Percentiles rank a stretch among this genome's conserved stretches.
Conservation (phyloP, 2,888 invertebrate genomes). For the Schrankia costaestrigalis region DNA sequence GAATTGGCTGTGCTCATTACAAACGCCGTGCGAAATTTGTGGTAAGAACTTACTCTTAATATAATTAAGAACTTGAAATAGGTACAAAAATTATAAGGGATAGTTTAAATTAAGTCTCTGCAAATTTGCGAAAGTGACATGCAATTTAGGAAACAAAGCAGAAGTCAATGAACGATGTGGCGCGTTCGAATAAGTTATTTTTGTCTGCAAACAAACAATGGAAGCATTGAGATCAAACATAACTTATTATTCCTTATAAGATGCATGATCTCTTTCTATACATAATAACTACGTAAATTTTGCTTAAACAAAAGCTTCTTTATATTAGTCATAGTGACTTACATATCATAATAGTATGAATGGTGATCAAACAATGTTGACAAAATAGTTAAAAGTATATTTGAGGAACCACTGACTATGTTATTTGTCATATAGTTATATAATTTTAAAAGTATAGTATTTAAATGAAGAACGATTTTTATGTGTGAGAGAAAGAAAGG, state of each 20-base stretch:
- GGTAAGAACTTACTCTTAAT: conserved; percentile 76
- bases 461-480: too few relatives aligned
- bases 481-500: too few relatives aligned
- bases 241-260: neutral
- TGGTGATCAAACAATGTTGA: too few relatives aligned
- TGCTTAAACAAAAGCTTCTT: too few relatives aligned
- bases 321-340: too few relatives aligned
- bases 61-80: conserved; percentile 10
- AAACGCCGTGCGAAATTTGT: conserved; percentile 92
- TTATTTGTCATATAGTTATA: too few relatives aligned
- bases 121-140: conserved; percentile 41
- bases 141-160: conserved; percentile 51
- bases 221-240: too few relatives aligned
- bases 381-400: too few relatives aligned
- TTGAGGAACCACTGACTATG: too few relatives aligned
- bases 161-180: conserved; percentile 55
- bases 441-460: too few relatives aligned
- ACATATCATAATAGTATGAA: too few relatives aligned
- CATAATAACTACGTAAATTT: conserved; percentile 4
- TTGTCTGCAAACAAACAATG: conserved; percentile 12
- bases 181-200: too few relatives aligned
- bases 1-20: conserved; percentile 90
- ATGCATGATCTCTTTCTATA: conserved; percentile 1
- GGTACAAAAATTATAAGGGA: conserved; percentile 2
- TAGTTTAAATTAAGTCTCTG: conserved; percentile 55